Evolutionary conservation across 2,888 invertebrate genomes (phyloP).

Genomic region (Cosmorhoe ocellata): DNA sequence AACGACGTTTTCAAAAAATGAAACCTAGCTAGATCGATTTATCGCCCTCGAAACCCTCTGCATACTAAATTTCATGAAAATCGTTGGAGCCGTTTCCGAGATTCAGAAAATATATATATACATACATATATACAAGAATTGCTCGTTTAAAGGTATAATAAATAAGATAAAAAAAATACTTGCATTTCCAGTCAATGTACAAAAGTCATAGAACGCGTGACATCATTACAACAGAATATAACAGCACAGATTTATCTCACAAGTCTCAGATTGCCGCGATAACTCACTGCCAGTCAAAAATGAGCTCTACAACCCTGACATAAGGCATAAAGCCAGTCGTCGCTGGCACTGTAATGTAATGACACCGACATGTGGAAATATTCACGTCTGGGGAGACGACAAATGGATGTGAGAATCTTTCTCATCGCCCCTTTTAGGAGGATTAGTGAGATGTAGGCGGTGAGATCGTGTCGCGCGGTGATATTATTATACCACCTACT

Average conservation of each 20-base stretch:
- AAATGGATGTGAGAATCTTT: conserved; percentile 18
- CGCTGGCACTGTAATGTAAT: conserved; percentile 9
- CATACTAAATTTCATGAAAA: no score
- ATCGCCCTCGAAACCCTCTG: no score
- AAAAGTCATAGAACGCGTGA: background rate
- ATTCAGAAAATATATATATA: no score
- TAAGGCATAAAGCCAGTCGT: background rate
- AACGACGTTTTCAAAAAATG: no score
- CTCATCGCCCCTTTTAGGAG: conserved; percentile 20
- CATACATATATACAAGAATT: no score
- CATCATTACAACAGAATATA: background rate
- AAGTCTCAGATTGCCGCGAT: background rate
- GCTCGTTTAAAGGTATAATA: no score
- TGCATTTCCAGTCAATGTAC: background rate
- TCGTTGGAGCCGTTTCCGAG: no score
- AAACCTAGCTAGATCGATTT: no score
- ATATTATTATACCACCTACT: no score
- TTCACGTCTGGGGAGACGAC: conserved; percentile 14
- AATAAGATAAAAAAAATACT: no score
- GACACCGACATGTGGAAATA: conserved; percentile 11
- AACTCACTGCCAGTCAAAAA: background rate
- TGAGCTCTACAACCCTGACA: background rate
- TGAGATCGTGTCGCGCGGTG: background rate
- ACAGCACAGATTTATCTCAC: conserved; percentile 3
- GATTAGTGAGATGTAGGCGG: conserved; percentile 14